Conservation (phyloP, 30 jellyfish, hydroid and myxozoan genomes). For the Sanderia malayensis region DNA sequence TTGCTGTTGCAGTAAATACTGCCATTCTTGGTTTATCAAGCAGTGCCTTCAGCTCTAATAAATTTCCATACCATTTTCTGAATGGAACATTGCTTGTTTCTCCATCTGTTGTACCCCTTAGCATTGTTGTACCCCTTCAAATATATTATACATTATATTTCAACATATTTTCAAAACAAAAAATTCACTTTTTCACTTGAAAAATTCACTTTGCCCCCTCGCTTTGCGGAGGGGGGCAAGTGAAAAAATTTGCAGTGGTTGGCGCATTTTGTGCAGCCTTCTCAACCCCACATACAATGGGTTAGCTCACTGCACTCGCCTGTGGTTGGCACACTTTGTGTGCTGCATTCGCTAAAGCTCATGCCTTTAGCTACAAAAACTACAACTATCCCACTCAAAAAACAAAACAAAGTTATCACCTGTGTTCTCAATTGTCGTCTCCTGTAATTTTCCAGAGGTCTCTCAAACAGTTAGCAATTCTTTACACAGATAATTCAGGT, state of each 20-base stretch:
- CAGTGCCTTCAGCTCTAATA: slow-evolving; percentile 12
- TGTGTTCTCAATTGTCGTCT: too few species aligned
- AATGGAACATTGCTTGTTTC: slow-evolving; percentile 1
- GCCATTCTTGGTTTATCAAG: slow-evolving; percentile 15
- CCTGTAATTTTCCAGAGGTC: too few species aligned
- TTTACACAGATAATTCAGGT: too few species aligned
- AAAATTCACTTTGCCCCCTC: background rate
- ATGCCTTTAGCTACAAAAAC: background rate
- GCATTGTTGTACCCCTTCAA: background rate
- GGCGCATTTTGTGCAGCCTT: too few species aligned
- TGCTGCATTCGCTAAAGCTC: too few species aligned
- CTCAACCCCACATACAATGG: too few species aligned
- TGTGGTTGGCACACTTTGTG: too few species aligned
- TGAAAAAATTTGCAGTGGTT: background rate
- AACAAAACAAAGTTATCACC: too few species aligned
- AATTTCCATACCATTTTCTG: slow-evolving; percentile 21
- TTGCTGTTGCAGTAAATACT: slow-evolving; percentile 21
- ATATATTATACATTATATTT: background rate
- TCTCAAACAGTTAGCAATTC: too few species aligned
- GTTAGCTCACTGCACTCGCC: too few species aligned
- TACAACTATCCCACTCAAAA: too few species aligned
- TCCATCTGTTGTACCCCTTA: background rate
- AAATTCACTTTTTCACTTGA: background rate
- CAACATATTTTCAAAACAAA: background rate
- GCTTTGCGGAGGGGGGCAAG: background rate